These are phyloP conservation scores for Heterocephalus glaber DNA, from an alignment of 2,113 vertebrate species.

Conservation along the genomic window DNA sequence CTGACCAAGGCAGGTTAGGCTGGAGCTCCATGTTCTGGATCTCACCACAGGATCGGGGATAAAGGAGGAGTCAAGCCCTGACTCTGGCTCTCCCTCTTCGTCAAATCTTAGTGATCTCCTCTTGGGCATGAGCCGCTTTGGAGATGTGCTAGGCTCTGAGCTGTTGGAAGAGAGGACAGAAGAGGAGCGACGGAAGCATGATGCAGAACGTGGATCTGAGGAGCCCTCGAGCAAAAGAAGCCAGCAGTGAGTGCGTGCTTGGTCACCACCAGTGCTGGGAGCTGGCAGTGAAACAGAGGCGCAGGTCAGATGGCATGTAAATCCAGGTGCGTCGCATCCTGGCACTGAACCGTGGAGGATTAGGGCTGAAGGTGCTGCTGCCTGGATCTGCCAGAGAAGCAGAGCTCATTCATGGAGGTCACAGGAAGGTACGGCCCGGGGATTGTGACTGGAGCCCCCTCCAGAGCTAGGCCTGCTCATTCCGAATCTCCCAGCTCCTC, in stretches of 20 bases:
- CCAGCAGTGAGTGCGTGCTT: background rate
- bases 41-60: background rate
- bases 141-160: background rate
- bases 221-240: background rate
- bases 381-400: background rate
- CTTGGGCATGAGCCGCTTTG: rapidly evolving
- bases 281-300: background rate
- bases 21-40: background rate
- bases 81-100: background rate
- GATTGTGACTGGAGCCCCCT: too few species aligned
- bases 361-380: background rate
- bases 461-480: background rate
- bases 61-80: background rate
- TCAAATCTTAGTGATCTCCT: background rate
- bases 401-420: background rate
- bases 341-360: background rate
- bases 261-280: background rate
- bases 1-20: background rate
- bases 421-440: background rate
- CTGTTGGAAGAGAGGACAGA: background rate
- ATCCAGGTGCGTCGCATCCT: background rate
- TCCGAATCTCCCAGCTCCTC: background rate
- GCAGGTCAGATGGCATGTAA: rapidly evolving
- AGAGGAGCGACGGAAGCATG: background rate
- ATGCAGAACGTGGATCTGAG: background rate